These are phyloP conservation scores for Harpagus bidentatus DNA, from an alignment of 2,113 vertebrate species.

Conservation along the genomic window DNA sequence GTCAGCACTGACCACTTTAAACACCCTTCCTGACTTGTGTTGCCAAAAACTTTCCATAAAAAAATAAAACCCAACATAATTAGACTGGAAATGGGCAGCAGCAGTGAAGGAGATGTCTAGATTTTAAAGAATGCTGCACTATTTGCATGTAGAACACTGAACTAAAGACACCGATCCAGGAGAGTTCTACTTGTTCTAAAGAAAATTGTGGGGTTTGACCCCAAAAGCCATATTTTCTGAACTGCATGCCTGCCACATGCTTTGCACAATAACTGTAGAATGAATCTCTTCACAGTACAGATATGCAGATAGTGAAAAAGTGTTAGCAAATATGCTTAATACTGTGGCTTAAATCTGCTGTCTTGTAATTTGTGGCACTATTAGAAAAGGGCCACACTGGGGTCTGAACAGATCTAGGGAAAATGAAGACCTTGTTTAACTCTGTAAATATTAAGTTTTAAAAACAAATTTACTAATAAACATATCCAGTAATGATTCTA, in stretches of 20 bases:
- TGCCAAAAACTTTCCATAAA: conserved; percentile 26
- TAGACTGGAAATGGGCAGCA: not conserved
- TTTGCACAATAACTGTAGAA: not conserved
- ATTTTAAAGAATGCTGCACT: not conserved
- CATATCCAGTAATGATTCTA: not conserved
- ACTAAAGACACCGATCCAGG: not conserved
- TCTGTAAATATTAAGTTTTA: not conserved
- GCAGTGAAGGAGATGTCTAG: not conserved
- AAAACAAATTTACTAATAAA: not conserved
- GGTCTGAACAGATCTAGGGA: not conserved
- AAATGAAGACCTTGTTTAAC: not conserved
- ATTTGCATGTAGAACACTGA: not conserved
- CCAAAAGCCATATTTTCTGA: not conserved
- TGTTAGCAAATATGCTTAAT: not conserved
- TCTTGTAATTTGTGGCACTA: not conserved
- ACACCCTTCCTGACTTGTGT: not conserved
- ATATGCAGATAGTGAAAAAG: not conserved
- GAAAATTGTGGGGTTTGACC: not conserved
- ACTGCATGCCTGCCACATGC: not conserved
- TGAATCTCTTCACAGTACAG: not conserved
- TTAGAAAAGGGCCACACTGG: not conserved
- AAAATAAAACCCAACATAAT: conserved; percentile 2
- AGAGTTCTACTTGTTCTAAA: not conserved
- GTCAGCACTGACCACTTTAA: conserved; percentile 30
- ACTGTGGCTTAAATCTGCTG: rapidly evolving